Conservation (phyloP, 2,113 vertebrate genomes). For the Lycaon pictus region DNA sequence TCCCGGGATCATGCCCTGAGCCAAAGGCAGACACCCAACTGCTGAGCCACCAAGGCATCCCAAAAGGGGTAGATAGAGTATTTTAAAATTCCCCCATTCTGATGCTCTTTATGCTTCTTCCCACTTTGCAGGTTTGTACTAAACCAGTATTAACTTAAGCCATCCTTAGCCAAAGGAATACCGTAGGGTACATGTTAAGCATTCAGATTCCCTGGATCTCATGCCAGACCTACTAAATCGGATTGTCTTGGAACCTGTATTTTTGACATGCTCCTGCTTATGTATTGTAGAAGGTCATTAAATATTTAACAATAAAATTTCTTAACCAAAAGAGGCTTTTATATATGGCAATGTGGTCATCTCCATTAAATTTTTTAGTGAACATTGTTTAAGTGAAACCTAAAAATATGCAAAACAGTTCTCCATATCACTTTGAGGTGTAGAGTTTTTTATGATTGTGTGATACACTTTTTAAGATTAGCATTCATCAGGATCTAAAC, state of each 20-base stretch:
- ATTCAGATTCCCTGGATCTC: not conserved
- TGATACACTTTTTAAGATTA: not conserved
- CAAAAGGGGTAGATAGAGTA: not conserved
- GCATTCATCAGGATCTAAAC: not conserved
- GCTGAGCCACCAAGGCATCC: too few relatives aligned
- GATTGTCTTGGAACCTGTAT: not conserved
- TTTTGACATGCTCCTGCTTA: not conserved
- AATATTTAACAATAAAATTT: not conserved
- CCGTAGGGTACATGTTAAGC: not conserved
- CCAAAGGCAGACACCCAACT: too few relatives aligned
- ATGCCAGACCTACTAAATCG: not conserved
- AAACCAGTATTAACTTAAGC: not conserved
- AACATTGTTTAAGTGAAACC: conserved; percentile 22
- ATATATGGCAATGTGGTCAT: not conserved
- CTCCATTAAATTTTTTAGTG: not conserved
- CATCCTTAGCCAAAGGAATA: not conserved
- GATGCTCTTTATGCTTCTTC: not conserved
- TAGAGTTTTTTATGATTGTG: conserved; percentile 16
- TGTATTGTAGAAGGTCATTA: not conserved
- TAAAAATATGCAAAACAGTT: not conserved
- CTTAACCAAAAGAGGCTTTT: conserved; percentile 20
- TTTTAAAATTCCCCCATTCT: not conserved
- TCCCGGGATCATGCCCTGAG: too few relatives aligned
- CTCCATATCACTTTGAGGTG: not conserved
- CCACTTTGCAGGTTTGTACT: not conserved